These are phyloP conservation scores for Drosophila flavopinicola DNA, from an alignment of 2,888 invertebrate genomes.

Conservation along the genomic window DNA sequence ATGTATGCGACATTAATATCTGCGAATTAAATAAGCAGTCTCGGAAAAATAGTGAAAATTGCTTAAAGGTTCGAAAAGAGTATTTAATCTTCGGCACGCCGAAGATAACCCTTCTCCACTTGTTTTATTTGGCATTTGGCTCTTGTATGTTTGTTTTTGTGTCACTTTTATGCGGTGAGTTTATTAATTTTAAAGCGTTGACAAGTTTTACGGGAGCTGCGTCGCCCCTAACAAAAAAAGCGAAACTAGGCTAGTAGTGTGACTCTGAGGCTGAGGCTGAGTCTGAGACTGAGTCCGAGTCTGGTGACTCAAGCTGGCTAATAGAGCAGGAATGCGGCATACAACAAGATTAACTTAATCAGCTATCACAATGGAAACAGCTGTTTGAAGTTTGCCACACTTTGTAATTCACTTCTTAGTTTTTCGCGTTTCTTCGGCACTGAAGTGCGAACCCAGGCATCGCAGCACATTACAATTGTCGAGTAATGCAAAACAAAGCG, in stretches of 20 bases:
- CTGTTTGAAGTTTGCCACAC: constrained; percentile 26
- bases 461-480: constrained; percentile 1
- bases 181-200: constrained; percentile 79
- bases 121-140: constrained; percentile 1
- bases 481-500: background rate
- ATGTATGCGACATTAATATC: no score
- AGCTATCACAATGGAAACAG: constrained; percentile 31
- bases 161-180: constrained; percentile 47
- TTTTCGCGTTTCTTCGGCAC: background rate
- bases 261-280: constrained; percentile 33
- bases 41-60: no score
- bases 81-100: no score
- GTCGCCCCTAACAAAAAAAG: constrained; percentile 42
- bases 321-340: constrained; percentile 36
- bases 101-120: no score
- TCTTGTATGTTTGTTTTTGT: constrained; percentile 14
- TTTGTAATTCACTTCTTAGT: background rate
- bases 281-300: constrained; percentile 1
- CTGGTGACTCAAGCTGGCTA: constrained; percentile 43
- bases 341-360: constrained; percentile 3
- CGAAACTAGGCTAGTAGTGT: constrained; percentile 78
- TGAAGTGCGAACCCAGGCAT: background rate
- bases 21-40: no score
- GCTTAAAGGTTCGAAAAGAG: no score
- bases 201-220: constrained; percentile 72